These are phyloP conservation scores for Epirrita christyi DNA, from an alignment of 2,888 invertebrate genomes.

Conservation along the genomic window DNA sequence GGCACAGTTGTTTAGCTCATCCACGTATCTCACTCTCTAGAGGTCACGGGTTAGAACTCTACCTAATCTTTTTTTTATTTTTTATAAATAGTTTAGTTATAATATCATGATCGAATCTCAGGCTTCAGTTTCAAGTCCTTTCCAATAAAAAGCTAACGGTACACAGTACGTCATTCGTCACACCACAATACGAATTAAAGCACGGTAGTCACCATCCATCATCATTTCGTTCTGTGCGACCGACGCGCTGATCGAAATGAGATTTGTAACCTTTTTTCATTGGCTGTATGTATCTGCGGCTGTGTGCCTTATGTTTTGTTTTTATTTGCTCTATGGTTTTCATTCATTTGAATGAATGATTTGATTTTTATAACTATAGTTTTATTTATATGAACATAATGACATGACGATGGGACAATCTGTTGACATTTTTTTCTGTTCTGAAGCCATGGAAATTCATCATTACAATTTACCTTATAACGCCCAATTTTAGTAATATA, in stretches of 20 bases:
- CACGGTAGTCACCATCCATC: slow-evolving; percentile 38
- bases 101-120: too few species aligned
- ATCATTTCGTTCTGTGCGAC: slow-evolving; percentile 37
- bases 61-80: too few species aligned
- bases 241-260: slow-evolving; percentile 25
- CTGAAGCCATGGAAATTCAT: too few species aligned
- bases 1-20: too few species aligned
- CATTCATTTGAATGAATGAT: slow-evolving; percentile 14
- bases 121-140: slow-evolving; percentile 6
- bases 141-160: slow-evolving; percentile 30
- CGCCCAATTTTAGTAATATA: too few species aligned
- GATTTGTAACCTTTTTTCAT: slow-evolving; percentile 35
- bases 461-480: too few species aligned
- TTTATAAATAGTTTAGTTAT: too few species aligned
- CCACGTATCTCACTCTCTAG: too few species aligned
- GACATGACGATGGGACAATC: neutral
- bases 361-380: neutral
- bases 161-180: slow-evolving; percentile 35
- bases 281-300: slow-evolving; percentile 9
- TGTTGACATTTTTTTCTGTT: neutral
- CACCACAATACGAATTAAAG: slow-evolving; percentile 35
- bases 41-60: too few species aligned
- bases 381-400: slow-evolving; percentile 3
- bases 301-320: slow-evolving; percentile 19
- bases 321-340: slow-evolving; percentile 9